These are phyloP conservation scores for Rousettus madagascariensis DNA, from an alignment of 2,797 vertebrate genomes.

Conservation along the genomic window DNA sequence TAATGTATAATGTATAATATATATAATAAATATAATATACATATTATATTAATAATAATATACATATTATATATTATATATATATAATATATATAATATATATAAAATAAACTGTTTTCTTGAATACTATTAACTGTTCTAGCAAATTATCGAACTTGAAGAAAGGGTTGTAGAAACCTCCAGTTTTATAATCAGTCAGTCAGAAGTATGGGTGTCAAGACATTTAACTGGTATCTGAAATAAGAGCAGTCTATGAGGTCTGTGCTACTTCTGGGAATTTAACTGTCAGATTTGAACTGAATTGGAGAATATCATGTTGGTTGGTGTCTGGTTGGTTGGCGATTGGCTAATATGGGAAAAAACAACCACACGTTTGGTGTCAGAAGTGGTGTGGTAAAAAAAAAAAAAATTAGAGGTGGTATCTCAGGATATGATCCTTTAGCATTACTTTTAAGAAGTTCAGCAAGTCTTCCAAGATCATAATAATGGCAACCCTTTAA, in stretches of 20 bases:
- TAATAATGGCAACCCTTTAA: not conserved
- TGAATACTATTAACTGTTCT: not conserved
- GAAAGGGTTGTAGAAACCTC: not conserved
- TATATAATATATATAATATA: too few species aligned
- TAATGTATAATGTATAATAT: too few species aligned
- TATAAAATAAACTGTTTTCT: not conserved
- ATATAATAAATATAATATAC: too few species aligned
- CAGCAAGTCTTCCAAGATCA: not conserved
- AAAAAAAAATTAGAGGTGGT: not conserved
- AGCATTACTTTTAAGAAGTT: not conserved
- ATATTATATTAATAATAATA: too few species aligned
- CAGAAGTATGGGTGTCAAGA: not conserved
- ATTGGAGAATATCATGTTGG: not conserved
- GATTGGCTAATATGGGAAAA: not conserved
- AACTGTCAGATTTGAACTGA: not conserved
- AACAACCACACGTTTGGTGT: not conserved
- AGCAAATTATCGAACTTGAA: not conserved
- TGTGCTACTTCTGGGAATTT: not conserved
- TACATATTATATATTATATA: too few species aligned
- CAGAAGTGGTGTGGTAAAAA: not conserved
- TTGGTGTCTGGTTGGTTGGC: not conserved
- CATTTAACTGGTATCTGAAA: not conserved
- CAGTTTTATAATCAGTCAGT: not conserved
- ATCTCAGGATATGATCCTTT: not conserved
- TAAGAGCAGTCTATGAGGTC: not conserved